Evolutionary conservation across 1,140 invertebrate genomes (phyloP), one percentile per base, ranked within the genome.

Genomic region (Drepana arcuata): DNA sequence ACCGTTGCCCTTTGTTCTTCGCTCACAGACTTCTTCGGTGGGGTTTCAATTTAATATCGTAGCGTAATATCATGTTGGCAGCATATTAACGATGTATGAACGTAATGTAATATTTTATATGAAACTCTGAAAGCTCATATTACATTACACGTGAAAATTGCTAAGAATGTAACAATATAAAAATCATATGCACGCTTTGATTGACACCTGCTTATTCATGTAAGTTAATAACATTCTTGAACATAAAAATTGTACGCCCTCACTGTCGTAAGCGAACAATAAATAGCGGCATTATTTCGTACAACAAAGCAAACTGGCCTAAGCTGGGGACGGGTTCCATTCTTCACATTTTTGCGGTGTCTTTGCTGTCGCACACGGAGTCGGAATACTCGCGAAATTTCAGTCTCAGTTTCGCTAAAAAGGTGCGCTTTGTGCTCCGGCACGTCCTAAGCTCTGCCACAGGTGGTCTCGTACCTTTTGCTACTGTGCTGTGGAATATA

Each of bases 341-440:
- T 51, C 50, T 50, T 55, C 48, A 41, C 59, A 63, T 58, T 58
- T 58, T 50, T 63, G 59, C 48, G 59, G 54, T 48, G 48, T 40
- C 46, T 58, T 58, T 58, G 45, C 47, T 31, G 34, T 48, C 54
- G 43, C 36, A 14, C 28, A 29, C 45, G 52, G 48, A 50, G n/a
- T n/a, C n/a, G n/a, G n/a, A 58, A 58, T 58, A 41, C 38, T 54
- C 47, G 32, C 37, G 46, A 52, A 58, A 55, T 54, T 55, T 58
- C 48, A 42, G 37, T 48, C 43, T 35, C 43, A 47, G 38, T 41
- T 29, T 33, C 41, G 29, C 26, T 58, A 58, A 58, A 62, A 55
- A 52, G 51, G 44, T 48, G 33, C 46, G 47, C 49, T 61, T 48
- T 51, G 49, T 60, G 35, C 39, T 34, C 35, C 6, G 34, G 24